Base-by-base conservation (phyloP, 30 jellyfish, hydroid and myxozoan species). In the Hydractinia echinata region DNA sequence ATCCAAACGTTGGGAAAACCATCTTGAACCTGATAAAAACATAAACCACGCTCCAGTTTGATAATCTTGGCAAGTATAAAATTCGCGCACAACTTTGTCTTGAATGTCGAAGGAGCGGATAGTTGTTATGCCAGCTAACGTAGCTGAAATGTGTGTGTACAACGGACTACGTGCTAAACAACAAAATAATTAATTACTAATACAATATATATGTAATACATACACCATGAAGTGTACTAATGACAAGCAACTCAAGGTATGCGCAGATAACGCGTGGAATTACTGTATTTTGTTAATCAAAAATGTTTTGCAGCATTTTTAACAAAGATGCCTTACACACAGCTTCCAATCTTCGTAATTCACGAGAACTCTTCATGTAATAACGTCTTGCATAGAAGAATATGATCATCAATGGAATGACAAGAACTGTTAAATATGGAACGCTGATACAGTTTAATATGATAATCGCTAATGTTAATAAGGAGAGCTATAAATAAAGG, bases 1-100 rank as follows among this genome's bases (percentile, higher is more conserved):
- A 68, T 89, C 96, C 30, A 89, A 81, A 39, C 92, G 64, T 60
- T 48, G 88, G 4, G 88, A 94, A 74, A 89, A 89, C 96, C 96
- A 89, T 56, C 94, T 67, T 4, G 88, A n/a, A 10, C 81, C 55
- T 48, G 50, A 69, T 5, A 89, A 13, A 58, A 58, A 89, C 71
- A 89, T 49, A 13, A 66, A 73, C 94, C 94, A 77, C 7, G 94
- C 94, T 67, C 79, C 96, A 9, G 96, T 62, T 52, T 80, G 93
- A 53, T 69, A 84, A 64, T 89, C 90, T 73, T 83, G 94, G 71
- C 94, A 84, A 8, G 78, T 88, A 61, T 83, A 61, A 30, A 89
- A 81, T 54, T 89, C 93, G 55, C 83, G 73, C 6, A 52, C 66
- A 8, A 83, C 90, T 19, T 77, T 52, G 5, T 79, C 78, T 15